Conservation (phyloP, 2,113 vertebrate genomes). For the Thalassarche chlororhynchos region DNA sequence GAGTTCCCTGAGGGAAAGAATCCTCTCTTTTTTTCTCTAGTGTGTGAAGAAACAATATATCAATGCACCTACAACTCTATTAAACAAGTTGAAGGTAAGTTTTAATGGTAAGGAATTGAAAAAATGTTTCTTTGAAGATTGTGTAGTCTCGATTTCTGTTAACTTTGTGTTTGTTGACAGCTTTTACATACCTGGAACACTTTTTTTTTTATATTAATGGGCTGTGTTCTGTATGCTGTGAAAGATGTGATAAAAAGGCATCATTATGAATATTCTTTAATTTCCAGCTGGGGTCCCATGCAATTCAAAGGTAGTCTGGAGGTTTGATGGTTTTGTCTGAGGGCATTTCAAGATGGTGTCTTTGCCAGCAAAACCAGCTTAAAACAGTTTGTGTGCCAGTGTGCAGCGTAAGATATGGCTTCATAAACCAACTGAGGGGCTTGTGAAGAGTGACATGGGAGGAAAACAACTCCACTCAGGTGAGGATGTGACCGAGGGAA, state of each 20-base stretch:
- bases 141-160: not conserved
- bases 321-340: not conserved
- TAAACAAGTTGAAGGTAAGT: not conserved
- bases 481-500: not conserved
- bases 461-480: not conserved
- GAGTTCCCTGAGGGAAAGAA: not conserved
- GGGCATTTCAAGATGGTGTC: not conserved
- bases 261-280: not conserved
- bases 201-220: not conserved
- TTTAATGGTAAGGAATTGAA: not conserved
- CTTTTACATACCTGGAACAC: not conserved
- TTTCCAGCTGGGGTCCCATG: not conserved
- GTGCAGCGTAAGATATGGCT: fast-evolving
- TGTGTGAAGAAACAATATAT: not conserved
- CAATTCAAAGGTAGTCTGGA: not conserved
- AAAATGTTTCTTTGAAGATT: not conserved
- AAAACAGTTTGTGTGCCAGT: not conserved
- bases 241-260: not conserved
- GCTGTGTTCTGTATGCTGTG: not conserved
- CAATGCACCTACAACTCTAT: not conserved
- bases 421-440: not conserved
- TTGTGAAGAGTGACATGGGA: not conserved
- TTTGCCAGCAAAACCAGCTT: not conserved
- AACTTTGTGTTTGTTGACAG: not conserved
- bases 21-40: not conserved